phyloP scores from a whole-genome alignment of 1,140 invertebrate genomes.

The Druon quercuslanigerum region DNA sequence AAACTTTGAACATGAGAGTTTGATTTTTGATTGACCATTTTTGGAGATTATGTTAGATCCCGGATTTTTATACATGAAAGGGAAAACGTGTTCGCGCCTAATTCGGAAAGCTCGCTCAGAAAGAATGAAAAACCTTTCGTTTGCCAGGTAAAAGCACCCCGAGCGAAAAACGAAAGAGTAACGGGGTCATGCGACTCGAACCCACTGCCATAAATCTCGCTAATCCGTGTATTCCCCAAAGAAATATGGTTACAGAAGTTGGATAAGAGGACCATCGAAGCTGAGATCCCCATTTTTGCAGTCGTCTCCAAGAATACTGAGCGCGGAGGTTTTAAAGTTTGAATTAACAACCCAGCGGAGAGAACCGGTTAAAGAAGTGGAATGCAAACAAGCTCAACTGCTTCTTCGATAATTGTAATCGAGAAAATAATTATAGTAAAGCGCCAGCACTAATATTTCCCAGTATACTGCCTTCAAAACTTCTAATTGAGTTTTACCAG shows the following conservation, averaged over 20 bases:
- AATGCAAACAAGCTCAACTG: slow-evolving; percentile 4
- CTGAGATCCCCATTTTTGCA: slow-evolving; percentile 22
- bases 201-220: slow-evolving; percentile 55
- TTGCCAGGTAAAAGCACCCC: background rate
- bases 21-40: background rate
- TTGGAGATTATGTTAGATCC: background rate
- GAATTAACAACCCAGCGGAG: background rate
- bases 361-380: slow-evolving; percentile 30
- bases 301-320: slow-evolving; percentile 2
- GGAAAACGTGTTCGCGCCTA: background rate
- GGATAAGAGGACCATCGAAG: slow-evolving; percentile 30
- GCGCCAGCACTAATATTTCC: background rate
- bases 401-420: slow-evolving; percentile 1
- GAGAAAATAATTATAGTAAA: slow-evolving; percentile 2
- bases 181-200: slow-evolving; percentile 38
- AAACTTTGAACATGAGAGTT: too few relatives aligned
- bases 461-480: background rate
- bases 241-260: slow-evolving; percentile 51
- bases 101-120: background rate
- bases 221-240: slow-evolving; percentile 58
- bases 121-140: background rate
- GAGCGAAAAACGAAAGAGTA: slow-evolving; percentile 30
- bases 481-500: slow-evolving; percentile 9
- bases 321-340: background rate
- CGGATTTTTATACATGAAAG: background rate